Conservation (phyloP, 2,797 vertebrate genomes). For the Heteromormyrus szaboi region DNA sequence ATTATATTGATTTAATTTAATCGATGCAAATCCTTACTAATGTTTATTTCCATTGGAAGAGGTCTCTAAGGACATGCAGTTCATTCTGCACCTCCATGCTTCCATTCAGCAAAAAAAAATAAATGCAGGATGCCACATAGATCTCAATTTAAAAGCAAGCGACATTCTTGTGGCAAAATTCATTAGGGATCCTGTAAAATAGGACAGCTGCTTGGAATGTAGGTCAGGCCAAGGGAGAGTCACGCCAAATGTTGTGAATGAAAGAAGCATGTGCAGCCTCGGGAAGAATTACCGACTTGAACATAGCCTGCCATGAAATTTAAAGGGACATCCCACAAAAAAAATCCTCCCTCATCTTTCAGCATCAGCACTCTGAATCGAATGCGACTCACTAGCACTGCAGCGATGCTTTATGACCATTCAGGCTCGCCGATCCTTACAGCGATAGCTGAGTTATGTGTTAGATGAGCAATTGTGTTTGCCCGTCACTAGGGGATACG, state of each 20-base stretch:
- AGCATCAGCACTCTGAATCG: background rate
- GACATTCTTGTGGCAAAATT: constrained; percentile 2
- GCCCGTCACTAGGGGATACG: background rate
- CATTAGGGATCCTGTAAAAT: constrained; percentile 12
- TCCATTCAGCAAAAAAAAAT: background rate
- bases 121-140: background rate
- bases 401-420: background rate
- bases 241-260: constrained; percentile 17
- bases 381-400: background rate
- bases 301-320: background rate
- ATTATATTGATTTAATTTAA: background rate
- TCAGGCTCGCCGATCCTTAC: background rate
- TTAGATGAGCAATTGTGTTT: background rate
- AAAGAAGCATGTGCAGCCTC: background rate
- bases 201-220: constrained; percentile 15
- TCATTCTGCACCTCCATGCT: constrained; percentile 6
- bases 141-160: constrained; percentile 1
- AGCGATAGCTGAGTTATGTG: background rate
- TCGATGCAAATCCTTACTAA: background rate
- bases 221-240: constrained; percentile 22
- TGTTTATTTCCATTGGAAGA: background rate
- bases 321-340: background rate
- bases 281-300: background rate
- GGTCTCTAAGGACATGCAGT: background rate
- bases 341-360: background rate